Evolutionary conservation across 2,797 vertebrate species (phyloP), one percentile per base, ranked within the genome.

Genomic region (Sebastes kiyomatsui): DNA sequence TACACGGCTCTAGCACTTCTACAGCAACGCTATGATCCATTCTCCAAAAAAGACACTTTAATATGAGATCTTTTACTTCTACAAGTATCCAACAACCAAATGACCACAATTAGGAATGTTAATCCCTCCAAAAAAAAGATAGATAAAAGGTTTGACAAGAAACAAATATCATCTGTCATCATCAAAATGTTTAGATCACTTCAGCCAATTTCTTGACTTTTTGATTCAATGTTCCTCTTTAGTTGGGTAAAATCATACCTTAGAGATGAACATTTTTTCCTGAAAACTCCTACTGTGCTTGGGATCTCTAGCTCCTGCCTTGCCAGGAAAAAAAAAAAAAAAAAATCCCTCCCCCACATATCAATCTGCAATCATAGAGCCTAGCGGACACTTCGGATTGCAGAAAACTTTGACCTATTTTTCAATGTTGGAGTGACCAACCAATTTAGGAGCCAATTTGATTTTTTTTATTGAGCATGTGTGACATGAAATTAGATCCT

Each of bases 381-480:
- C 90, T 84, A 84, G 90, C 71, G 67, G 88, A 91, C 83, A 90
- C 89, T 88, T 81, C 69, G 78, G 88, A 93, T 88, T 92, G 85
- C 61, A 85, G 80, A 91, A 49, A 92, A 91, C 80, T 86, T 83
- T 93, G 91, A 94, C 92, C 92, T 89, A 92, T 92, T 93, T 93
- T 89, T 85, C 78, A 88, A 88, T 82, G 82, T 87, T 86, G 84
- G 86, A 93, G 87, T 92, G 89, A 92, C 91, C 90, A 89, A 89
- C 86, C 90, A 92, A 92, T 92, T 91, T 87, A 80, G 69, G 60
- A 88, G 85, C 81, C 90, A 91, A 89, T 88, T 87, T 80, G 61
- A 81, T 75, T 89, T 86, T 83, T 88, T 88, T 87, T 85, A 89
- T 86, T 84, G 75, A 80, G 79, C 79, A 82, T 86, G 83, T 87